Percentiles rank a stretch among this genome's conserved stretches.
Evolutionary conservation across 2,888 invertebrate species (phyloP).

Genomic region (Mayetiola destructor): DNA sequence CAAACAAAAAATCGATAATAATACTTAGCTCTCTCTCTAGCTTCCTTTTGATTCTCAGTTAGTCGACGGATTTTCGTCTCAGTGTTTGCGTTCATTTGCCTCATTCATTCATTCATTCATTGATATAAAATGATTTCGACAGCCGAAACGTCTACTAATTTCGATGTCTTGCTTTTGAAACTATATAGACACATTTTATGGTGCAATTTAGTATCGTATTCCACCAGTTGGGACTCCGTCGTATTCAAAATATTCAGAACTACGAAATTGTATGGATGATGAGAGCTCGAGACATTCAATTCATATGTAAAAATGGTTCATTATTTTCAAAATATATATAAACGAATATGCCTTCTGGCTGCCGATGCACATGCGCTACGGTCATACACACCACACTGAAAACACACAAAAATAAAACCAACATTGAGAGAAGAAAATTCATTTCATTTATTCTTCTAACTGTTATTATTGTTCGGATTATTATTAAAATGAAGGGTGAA

Average conservation of each 20-base stretch:
- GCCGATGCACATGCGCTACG: background rate
- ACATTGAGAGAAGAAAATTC: no score
- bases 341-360: background rate
- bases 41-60: no score
- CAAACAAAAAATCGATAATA: background rate
- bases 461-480: slow-evolving; percentile 6
- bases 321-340: no score
- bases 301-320: no score
- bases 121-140: slow-evolving; percentile 5
- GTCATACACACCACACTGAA: background rate
- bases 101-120: background rate
- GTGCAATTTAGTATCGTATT: background rate
- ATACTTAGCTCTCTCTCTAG: no score
- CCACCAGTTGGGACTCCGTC: background rate
- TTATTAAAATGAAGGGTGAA: slow-evolving; percentile 10
- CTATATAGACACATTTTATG: slow-evolving; percentile 7
- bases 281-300: no score
- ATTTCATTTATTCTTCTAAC: background rate
- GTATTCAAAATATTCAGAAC: no score
- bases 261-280: no score
- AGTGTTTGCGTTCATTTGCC: background rate
- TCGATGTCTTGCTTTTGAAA: slow-evolving; percentile 8
- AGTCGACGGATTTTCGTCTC: no score
- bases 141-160: slow-evolving; percentile 12
- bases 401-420: no score